Conservation (phyloP, 2,797 vertebrate species). For the Hemibagrus guttatus region DNA sequence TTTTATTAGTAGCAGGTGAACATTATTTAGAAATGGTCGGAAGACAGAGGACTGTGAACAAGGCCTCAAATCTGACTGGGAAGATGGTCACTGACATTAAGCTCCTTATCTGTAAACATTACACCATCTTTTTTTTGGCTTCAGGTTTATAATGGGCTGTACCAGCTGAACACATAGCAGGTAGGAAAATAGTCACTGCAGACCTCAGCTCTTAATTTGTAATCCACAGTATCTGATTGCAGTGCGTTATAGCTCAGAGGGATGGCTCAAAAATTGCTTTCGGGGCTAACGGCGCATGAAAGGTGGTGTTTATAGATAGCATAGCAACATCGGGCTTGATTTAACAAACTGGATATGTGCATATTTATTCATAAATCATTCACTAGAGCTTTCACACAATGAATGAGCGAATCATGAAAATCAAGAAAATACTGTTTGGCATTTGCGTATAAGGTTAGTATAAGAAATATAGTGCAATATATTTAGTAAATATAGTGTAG, state of each 20-base stretch:
- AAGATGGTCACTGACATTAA: slow-evolving; percentile 33
- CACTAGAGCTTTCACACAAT: not conserved
- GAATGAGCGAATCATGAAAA: not conserved
- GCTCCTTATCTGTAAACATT: slow-evolving; percentile 33
- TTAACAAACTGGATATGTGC: not conserved
- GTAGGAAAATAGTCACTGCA: not conserved
- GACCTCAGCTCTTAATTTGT: not conserved
- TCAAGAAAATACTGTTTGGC: not conserved
- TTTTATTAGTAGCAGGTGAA: slow-evolving; percentile 27
- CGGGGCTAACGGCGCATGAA: not conserved
- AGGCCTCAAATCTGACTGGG: not conserved
- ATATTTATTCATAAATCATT: slow-evolving; percentile 9
- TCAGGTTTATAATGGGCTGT: not conserved
- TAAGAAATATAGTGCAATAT: not conserved
- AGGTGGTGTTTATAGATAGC: not conserved
- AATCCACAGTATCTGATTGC: not conserved
- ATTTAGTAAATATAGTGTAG: too few species aligned
- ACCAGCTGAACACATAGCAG: not conserved
- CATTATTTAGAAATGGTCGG: slow-evolving; percentile 27
- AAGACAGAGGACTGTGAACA: not conserved
- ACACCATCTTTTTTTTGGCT: not conserved
- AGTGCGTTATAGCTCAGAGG: not conserved
- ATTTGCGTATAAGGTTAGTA: not conserved
- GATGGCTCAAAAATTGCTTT: not conserved
- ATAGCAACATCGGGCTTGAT: not conserved